Conservation (phyloP, 2,113 vertebrate species). For the Ornithorhynchus anatinus region DNA sequence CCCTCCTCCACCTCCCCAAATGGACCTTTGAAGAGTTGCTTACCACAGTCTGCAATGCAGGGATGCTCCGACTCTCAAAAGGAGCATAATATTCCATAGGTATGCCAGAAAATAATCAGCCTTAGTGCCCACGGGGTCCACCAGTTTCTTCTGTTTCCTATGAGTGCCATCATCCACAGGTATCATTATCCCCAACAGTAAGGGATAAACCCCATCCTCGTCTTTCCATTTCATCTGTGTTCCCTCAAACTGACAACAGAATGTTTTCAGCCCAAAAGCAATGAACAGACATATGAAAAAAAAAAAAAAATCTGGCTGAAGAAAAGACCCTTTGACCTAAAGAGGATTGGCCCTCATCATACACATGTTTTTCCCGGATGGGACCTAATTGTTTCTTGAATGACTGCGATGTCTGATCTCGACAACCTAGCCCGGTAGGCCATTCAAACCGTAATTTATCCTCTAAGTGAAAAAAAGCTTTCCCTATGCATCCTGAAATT, state of each 20-base stretch:
- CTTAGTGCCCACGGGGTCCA: too few species aligned
- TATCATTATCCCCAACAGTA: too few species aligned
- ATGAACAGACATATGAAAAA: constrained; percentile 2
- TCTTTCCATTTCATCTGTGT: neutral
- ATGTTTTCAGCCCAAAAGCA: neutral
- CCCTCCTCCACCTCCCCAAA: too few species aligned
- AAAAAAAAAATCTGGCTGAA: constrained; percentile 18
- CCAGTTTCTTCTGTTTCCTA: too few species aligned
- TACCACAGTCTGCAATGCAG: too few species aligned
- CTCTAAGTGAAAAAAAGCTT: rapidly evolving
- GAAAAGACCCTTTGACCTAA: constrained; percentile 28
- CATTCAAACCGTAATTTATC: neutral
- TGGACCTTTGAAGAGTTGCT: too few species aligned
- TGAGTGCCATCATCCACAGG: too few species aligned
- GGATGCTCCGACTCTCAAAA: too few species aligned
- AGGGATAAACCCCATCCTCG: too few species aligned
- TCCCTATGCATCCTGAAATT: rapidly evolving
- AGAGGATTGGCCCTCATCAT: constrained; percentile 7
- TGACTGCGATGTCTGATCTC: neutral
- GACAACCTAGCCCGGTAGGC: neutral
- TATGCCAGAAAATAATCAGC: too few species aligned
- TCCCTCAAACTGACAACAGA: neutral
- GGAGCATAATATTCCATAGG: too few species aligned
- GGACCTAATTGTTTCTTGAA: constrained; percentile 1
- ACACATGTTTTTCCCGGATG: neutral